Evolutionary conservation across 92 coral and sea anemone species (phyloP).

Genomic region (Parazoanthus darwini): DNA sequence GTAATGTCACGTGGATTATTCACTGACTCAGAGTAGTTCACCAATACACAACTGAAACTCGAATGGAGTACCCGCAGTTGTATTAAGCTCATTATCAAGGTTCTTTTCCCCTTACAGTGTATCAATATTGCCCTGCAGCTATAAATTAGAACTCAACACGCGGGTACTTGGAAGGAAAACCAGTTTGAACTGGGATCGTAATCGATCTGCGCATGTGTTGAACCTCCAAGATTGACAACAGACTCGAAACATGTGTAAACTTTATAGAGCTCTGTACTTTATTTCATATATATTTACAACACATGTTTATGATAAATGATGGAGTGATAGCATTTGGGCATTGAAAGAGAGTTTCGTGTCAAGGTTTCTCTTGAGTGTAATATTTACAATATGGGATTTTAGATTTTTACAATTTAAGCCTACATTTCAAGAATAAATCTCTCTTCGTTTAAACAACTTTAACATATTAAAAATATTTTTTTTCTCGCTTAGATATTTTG

Average conservation of each 20-base stretch:
- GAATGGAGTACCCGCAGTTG: neutral
- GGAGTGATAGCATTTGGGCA: neutral
- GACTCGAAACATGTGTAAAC: neutral
- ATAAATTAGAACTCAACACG: neutral
- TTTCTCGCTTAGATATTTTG: neutral
- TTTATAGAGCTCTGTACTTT: conserved; percentile 20
- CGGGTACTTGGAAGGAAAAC: neutral
- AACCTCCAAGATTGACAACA: neutral
- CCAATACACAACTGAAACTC: neutral
- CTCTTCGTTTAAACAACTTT: neutral
- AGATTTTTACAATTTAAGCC: neutral
- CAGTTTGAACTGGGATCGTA: neutral
- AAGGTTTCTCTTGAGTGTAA: neutral
- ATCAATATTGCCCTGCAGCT: neutral
- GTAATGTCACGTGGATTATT: neutral
- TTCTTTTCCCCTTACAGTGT: neutral
- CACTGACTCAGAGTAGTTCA: neutral
- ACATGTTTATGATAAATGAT: neutral
- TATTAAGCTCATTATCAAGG: neutral
- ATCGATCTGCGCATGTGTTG: neutral
- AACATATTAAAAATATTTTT: neutral
- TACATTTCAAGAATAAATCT: conserved; percentile 24
- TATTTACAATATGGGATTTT: conserved; percentile 8
- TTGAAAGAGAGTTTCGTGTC: neutral
- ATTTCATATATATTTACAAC: conserved; percentile 30